These are phyloP conservation scores for Girardia tigrina DNA, from an alignment of 2,888 invertebrate genomes.

Conservation along the genomic window DNA sequence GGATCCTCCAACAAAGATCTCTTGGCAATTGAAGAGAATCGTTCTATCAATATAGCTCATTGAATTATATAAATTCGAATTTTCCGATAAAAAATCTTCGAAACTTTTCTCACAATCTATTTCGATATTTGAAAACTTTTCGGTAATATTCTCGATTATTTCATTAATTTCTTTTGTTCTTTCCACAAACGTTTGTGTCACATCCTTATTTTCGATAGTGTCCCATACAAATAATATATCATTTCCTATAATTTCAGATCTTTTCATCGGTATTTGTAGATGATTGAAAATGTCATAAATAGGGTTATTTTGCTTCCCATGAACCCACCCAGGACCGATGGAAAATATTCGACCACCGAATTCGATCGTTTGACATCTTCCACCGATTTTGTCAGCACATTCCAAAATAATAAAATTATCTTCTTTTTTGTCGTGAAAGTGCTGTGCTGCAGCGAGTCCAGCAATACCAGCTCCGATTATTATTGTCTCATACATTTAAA, in stretches of 20 bases:
- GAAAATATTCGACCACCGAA: not conserved
- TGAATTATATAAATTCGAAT: not conserved
- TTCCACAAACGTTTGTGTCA: not conserved
- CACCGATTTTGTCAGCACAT: not conserved
- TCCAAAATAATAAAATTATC: not conserved
- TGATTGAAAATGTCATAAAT: not conserved
- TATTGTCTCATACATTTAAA: not conserved
- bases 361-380: not conserved
- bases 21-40: not conserved
- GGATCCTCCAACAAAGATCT: not conserved
- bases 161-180: not conserved
- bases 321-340: not conserved
- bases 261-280: not conserved
- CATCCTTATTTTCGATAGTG: not conserved
- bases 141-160: not conserved
- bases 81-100: not conserved
- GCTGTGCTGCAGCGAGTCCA: not conserved
- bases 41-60: not conserved
- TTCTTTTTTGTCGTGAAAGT: not conserved
- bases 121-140: not conserved
- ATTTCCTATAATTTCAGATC: not conserved
- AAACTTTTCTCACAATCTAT: not conserved
- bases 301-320: not conserved
- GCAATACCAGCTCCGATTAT: not conserved
- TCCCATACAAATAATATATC: constrained; percentile 3